phyloP scores from a whole-genome alignment of 2,888 invertebrate genomes.

The Drosophila austrosaltans region DNA sequence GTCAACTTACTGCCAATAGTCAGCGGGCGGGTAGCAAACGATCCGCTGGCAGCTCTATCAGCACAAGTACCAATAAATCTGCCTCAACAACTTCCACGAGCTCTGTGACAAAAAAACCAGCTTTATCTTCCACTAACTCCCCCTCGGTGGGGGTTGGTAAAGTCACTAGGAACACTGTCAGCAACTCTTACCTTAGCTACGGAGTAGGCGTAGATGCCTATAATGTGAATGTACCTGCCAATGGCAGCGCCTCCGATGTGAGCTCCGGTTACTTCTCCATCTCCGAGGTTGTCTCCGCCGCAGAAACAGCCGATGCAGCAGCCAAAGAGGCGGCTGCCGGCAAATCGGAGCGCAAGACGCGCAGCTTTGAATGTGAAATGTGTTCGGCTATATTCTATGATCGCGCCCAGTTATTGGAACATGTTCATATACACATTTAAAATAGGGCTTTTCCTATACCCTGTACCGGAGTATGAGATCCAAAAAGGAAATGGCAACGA shows the following conservation, averaged over 20 bases:
- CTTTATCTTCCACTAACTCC: conserved; percentile 14
- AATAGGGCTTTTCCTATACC: conserved; percentile 2
- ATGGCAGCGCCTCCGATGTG: conserved; percentile 60
- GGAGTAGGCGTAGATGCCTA: conserved; percentile 65
- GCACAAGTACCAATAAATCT: conserved; percentile 31
- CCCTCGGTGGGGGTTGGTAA: conserved; percentile 36
- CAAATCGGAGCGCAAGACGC: conserved; percentile 64
- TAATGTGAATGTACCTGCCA: conserved; percentile 56
- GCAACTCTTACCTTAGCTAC: conserved; percentile 63
- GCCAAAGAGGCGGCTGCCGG: conserved; percentile 62
- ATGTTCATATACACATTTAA: conserved; percentile 91
- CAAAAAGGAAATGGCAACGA: background rate
- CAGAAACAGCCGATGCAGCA: conserved; percentile 67
- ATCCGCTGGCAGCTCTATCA: conserved; percentile 2
- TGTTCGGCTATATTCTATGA: conserved; percentile 90
- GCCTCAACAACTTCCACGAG: conserved; percentile 23
- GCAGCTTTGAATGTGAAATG: conserved; percentile 91
- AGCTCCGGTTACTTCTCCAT: conserved; percentile 69
- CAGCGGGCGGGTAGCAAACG: conserved; percentile 36
- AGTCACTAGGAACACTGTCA: conserved; percentile 32
- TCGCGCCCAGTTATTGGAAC: conserved; percentile 89
- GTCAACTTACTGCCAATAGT: conserved; percentile 58
- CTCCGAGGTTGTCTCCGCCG: conserved; percentile 71
- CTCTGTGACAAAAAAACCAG: conserved; percentile 44
- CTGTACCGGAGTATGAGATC: too few relatives aligned